These are phyloP conservation scores for Callinectes sapidus DNA, from an alignment of 2,888 invertebrate genomes.

Conservation along the genomic window DNA sequence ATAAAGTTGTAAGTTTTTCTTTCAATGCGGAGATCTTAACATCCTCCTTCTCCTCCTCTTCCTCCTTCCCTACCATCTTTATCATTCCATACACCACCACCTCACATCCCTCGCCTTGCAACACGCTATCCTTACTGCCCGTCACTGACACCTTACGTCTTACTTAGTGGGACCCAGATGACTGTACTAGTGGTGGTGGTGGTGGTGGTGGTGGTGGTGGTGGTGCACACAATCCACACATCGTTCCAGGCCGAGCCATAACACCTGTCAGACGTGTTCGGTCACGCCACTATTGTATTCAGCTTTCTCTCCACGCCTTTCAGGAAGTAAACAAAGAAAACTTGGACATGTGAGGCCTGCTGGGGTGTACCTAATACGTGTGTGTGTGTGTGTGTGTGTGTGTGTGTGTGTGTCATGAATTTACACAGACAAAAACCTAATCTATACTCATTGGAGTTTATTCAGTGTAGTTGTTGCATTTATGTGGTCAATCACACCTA, in stretches of 20 bases:
- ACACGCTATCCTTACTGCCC: not conserved
- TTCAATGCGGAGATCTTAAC: no score
- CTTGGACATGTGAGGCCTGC: not conserved
- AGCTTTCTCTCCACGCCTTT: not conserved
- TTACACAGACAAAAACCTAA: no score
- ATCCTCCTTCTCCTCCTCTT: not conserved
- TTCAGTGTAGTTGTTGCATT: no score
- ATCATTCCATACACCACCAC: not conserved
- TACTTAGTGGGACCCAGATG: no score
- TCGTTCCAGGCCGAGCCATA: not conserved
- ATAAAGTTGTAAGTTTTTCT: not conserved
- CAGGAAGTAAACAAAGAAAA: not conserved
- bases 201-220: not conserved
- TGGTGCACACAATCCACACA: not conserved
- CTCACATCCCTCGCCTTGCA: not conserved
- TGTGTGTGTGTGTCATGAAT: not conserved
- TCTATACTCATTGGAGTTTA: no score
- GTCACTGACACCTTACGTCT: not conserved
- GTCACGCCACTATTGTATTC: not conserved
- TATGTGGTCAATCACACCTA: no score
- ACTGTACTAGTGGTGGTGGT: not conserved
- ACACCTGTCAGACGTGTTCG: not conserved
- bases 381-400: constrained; percentile 34
- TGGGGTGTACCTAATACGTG: not conserved
- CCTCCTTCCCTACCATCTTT: not conserved